Evolutionary conservation across 2,888 invertebrate genomes (phyloP).

Genomic region (Tenthredo scrophulariae): DNA sequence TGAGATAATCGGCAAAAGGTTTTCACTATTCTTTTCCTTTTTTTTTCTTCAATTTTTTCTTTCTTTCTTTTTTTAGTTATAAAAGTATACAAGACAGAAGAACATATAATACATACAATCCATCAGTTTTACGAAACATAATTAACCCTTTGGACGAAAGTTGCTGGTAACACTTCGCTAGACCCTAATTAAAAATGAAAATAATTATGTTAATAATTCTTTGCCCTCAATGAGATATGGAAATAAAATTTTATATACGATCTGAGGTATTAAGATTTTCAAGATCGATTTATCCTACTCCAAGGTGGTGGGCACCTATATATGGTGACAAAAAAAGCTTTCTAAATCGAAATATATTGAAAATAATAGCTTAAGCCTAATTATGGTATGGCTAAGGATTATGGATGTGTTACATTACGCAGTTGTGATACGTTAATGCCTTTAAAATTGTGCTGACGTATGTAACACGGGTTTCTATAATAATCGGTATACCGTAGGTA

Average conservation of each 20-base stretch:
- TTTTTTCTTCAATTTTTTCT: not conserved
- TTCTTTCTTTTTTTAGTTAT: not conserved
- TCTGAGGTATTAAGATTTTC: not conserved
- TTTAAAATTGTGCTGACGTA: constrained; percentile 10
- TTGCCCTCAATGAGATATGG: not conserved
- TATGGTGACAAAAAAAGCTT: constrained; percentile 16
- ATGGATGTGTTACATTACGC: not conserved
- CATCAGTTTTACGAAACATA: not conserved
- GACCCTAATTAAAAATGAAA: not conserved
- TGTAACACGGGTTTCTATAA: constrained; percentile 22
- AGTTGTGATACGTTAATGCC: not conserved
- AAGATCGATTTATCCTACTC: not conserved
- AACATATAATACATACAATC: not conserved
- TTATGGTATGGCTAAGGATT: constrained; percentile 1
- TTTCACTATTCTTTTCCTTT: not conserved
- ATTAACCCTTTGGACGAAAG: not conserved
- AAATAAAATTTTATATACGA: not conserved
- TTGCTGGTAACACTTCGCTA: not conserved
- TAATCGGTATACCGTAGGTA: constrained; percentile 17
- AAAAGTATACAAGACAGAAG: not conserved
- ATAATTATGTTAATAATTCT: not conserved
- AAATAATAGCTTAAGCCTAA: constrained; percentile 12
- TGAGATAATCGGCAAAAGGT: constrained; percentile 14
- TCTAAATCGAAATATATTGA: constrained; percentile 20
- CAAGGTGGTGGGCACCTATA: not conserved